These are phyloP conservation scores for Perithous albicinctus DNA, from an alignment of 2,888 invertebrate genomes.

Conservation along the genomic window DNA sequence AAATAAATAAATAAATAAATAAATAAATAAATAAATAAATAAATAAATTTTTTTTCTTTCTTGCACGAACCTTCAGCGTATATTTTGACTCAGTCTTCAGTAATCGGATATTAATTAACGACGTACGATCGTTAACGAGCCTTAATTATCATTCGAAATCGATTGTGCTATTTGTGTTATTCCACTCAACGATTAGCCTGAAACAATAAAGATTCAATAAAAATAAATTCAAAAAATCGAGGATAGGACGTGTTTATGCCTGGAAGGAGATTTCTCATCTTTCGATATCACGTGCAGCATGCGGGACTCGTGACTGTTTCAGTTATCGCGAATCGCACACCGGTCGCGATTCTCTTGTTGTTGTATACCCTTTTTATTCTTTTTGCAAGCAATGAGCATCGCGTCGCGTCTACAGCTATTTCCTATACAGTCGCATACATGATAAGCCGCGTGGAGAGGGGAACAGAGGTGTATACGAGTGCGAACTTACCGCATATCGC, in stretches of 20 bases:
- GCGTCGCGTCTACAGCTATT: background rate
- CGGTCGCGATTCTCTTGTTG: conserved; percentile 17
- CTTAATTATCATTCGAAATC: background rate
- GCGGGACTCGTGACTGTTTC: conserved; percentile 11
- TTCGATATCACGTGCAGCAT: conserved; percentile 12
- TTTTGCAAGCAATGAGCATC: background rate
- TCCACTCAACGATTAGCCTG: background rate
- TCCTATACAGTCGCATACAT: background rate
- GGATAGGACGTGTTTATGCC: background rate
- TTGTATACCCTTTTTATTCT: conserved; percentile 7
- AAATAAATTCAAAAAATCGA: background rate
- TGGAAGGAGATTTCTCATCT: background rate
- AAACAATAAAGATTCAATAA: background rate
- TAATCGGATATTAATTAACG: conserved; percentile 1
- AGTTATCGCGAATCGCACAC: conserved; percentile 27
- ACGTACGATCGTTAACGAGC: background rate
- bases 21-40: too few species aligned
- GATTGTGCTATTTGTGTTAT: background rate
- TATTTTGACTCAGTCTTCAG: background rate
- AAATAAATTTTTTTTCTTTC: too few species aligned
- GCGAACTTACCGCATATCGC: conserved; percentile 4
- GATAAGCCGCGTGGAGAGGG: conserved; percentile 15
- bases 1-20: too few species aligned
- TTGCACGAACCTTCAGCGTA: background rate
- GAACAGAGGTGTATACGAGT: conserved; percentile 14